phyloP scores from a whole-genome alignment of 2,888 invertebrate species.

The Oscheius sp. region DNA sequence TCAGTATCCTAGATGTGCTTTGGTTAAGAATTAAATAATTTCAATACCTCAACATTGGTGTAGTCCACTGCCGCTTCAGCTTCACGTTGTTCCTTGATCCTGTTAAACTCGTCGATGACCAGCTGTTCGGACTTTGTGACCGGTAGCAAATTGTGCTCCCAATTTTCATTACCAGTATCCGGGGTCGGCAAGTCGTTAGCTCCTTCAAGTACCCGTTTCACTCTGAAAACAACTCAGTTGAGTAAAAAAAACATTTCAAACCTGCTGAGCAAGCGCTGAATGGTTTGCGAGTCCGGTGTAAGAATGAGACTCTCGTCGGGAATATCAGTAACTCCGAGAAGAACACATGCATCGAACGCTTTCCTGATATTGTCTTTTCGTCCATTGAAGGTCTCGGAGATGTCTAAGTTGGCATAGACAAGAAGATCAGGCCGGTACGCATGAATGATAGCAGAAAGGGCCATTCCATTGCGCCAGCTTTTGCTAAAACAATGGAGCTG shows the following conservation, averaged over 20 bases:
- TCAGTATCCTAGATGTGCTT: neutral
- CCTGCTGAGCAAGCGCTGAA: constrained; percentile 46
- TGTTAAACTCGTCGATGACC: constrained; percentile 54
- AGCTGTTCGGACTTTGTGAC: constrained; percentile 56
- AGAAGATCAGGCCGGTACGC: constrained; percentile 63
- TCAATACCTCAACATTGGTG: constrained; percentile 6
- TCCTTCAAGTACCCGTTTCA: constrained; percentile 52
- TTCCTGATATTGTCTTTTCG: constrained; percentile 58
- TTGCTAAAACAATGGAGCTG: constrained; percentile 52
- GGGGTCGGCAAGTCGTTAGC: constrained; percentile 45
- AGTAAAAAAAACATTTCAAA: neutral
- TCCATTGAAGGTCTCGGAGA: constrained; percentile 58
- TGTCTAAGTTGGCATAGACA: constrained; percentile 57
- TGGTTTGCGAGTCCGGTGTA: constrained; percentile 50
- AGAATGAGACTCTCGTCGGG: constrained; percentile 56
- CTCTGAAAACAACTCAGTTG: constrained; percentile 20
- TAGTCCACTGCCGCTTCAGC: constrained; percentile 49
- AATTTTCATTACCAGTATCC: constrained; percentile 52
- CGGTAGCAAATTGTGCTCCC: constrained; percentile 49
- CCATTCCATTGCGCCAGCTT: constrained; percentile 67
- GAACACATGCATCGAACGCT: constrained; percentile 43
- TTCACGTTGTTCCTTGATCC: constrained; percentile 47
- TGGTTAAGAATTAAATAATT: neutral
- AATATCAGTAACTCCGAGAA: constrained; percentile 50
- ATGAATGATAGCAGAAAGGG: constrained; percentile 70